phyloP scores from a whole-genome alignment of 2,113 vertebrate genomes.

The Lepus americanus region DNA sequence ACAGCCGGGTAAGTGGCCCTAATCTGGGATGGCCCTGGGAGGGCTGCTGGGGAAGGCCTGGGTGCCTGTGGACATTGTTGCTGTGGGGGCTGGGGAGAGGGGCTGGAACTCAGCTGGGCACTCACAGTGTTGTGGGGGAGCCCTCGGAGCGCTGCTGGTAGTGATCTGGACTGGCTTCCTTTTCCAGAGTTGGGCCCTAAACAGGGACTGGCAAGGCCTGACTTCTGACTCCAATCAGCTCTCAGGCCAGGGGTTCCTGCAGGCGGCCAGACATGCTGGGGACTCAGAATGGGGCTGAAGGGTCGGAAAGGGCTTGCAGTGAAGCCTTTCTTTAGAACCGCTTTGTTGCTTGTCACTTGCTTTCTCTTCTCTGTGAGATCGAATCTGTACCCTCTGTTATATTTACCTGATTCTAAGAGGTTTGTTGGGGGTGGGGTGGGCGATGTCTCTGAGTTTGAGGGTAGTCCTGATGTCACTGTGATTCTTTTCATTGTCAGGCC shows the following conservation, averaged over 20 bases:
- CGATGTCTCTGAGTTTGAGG: conserved; percentile 34
- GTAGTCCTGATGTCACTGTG: conserved; percentile 14
- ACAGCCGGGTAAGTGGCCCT: conserved; percentile 92
- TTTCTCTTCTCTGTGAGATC: not conserved
- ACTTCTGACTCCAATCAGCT: conserved; percentile 54
- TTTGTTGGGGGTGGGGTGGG: conserved; percentile 3
- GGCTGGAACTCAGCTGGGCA: conserved; percentile 46
- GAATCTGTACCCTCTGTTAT: conserved; percentile 4
- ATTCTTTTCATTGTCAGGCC: conserved; percentile 36
- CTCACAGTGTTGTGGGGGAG: not conserved
- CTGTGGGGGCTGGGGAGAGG: conserved; percentile 80
- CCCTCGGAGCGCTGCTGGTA: not conserved
- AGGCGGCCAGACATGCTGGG: not conserved
- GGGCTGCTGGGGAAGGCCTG: conserved; percentile 69
- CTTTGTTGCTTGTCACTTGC: conserved; percentile 68
- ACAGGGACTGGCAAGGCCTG: not conserved
- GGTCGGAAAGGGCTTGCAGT: not conserved
- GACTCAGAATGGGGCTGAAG: conserved; percentile 1
- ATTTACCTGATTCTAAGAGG: conserved; percentile 47
- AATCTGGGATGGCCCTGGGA: conserved; percentile 59
- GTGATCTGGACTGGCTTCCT: not conserved
- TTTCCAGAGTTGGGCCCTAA: not conserved
- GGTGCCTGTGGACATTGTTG: conserved; percentile 69
- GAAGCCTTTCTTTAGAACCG: conserved; percentile 43
- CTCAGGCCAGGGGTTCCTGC: not conserved